phyloP scores from a whole-genome alignment of 2,113 vertebrate species.

The Saiga tatarica region DNA sequence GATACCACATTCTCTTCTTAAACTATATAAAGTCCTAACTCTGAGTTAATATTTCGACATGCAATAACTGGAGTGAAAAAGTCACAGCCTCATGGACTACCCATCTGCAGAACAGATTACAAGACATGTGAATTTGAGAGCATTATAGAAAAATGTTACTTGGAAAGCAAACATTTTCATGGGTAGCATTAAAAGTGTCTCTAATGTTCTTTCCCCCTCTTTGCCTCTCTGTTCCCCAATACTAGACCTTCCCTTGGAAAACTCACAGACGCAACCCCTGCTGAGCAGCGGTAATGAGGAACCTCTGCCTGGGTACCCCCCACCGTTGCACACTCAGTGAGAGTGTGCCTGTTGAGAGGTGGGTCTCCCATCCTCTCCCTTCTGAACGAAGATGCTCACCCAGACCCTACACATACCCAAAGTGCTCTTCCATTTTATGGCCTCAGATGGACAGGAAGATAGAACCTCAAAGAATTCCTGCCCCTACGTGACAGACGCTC shows the following conservation, averaged over 20 bases:
- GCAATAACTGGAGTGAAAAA: constrained; percentile 38
- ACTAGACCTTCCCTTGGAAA: constrained; percentile 49
- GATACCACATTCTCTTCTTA: constrained; percentile 28
- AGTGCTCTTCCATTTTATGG: not conserved
- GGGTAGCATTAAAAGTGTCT: constrained; percentile 43
- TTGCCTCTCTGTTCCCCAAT: constrained; percentile 11
- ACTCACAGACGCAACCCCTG: constrained; percentile 58
- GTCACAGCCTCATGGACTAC: not conserved
- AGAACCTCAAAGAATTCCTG: not conserved
- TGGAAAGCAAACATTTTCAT: constrained; percentile 26
- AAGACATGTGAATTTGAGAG: constrained; percentile 10
- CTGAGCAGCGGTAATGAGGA: constrained; percentile 71
- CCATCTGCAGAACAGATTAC: constrained; percentile 44
- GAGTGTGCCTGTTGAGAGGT: constrained; percentile 14
- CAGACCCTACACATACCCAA: not conserved
- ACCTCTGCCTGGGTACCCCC: constrained; percentile 66
- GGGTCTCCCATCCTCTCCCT: not conserved
- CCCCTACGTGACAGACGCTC: not conserved
- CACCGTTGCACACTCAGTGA: constrained; percentile 12
- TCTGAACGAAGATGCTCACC: not conserved
- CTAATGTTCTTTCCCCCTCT: constrained; percentile 26
- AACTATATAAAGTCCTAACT: constrained; percentile 33
- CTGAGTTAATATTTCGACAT: constrained; percentile 38
- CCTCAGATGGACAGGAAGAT: not conserved
- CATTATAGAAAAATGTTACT: constrained; percentile 46